phyloP scores from a whole-genome alignment of 2,113 vertebrate species.

The Leucopsar rothschildi region DNA sequence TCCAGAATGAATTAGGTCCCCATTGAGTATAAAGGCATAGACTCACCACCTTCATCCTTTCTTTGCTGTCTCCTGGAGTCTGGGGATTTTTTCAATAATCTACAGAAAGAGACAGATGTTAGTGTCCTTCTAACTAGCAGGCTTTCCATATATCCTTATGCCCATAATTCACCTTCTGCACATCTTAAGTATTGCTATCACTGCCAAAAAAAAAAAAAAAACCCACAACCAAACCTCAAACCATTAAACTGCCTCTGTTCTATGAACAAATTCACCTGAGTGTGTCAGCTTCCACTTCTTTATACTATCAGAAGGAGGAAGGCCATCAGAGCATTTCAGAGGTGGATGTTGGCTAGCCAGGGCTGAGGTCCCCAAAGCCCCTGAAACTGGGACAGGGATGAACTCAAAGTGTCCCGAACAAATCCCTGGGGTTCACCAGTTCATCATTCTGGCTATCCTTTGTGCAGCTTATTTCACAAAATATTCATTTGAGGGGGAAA shows the following conservation, averaged over 20 bases:
- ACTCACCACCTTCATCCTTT: not conserved
- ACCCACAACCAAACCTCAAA: accelerated
- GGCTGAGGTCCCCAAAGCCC: not conserved
- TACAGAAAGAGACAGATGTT: not conserved
- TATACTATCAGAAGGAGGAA: not conserved
- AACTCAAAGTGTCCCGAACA: not conserved
- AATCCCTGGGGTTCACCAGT: not conserved
- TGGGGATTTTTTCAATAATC: not conserved
- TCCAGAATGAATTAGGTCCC: not conserved
- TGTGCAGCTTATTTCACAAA: not conserved
- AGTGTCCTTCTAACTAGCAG: not conserved
- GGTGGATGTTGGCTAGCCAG: not conserved
- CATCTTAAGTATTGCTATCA: not conserved
- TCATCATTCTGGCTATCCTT: not conserved
- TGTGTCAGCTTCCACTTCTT: not conserved
- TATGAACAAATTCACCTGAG: not conserved
- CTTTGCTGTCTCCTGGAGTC: not conserved
- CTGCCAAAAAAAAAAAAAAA: not conserved
- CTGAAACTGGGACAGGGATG: not conserved
- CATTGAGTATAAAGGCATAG: not conserved
- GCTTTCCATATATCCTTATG: not conserved
- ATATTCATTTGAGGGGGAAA: not conserved
- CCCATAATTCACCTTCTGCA: not conserved
- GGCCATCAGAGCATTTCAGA: not conserved
- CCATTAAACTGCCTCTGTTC: not conserved